Base-by-base conservation (phyloP, 2,113 vertebrate genomes). In the Ceuthmochares aereus region DNA sequence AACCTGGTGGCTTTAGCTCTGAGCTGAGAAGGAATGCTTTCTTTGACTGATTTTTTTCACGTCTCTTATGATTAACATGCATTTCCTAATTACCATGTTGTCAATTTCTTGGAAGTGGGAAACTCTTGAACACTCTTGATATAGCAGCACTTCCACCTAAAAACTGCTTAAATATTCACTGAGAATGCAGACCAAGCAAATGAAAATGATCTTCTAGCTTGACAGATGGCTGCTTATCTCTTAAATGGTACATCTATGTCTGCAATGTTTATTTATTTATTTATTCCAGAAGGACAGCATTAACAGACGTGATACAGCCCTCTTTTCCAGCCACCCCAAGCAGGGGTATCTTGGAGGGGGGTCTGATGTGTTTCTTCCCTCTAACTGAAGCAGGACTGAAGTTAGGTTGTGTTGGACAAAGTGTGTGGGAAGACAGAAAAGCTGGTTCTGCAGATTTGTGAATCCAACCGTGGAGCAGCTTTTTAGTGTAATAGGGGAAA, bases 41-140 rank as follows among this genome's bases (percentile, higher is more conserved):
- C 78, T 89, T 89, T 93, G 92, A 55, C 45, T 36, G 72, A 76
- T 66, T 64, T 87, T 51, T 87, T 93, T 91, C 72, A 73, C 54
- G 37, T 82, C 64, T 92, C 47, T 47, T 1, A 3, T 87, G 81
- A 75, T 92, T 80, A 72, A 81, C 2, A 4, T 72, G 60, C 27
- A 2, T 90, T 93, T 95, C 60, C 86, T 87, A 72, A 84, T 92
- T 91, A 91, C 52, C 2, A 1, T 67, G n/a, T 89, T 91, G 76
- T 81, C 84, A 81, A 4, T 68, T 90, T 26, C 43, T 75, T 89
- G 76, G 43, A 78, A 93, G 17, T 36, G 32, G 18, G 69, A 92
- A 56, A 91, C 49, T 64, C 84, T 75, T 78, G 69, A 78, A 95
- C 76, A 45, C n/a, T 90, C 30, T 19, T 34, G 63, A 45, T 16